A percentile compares a stretch with the other conserved stretches of the same genome.
Evolutionary conservation across 2,888 invertebrate species (phyloP).

Genomic region (Drosophila subquinaria): DNA sequence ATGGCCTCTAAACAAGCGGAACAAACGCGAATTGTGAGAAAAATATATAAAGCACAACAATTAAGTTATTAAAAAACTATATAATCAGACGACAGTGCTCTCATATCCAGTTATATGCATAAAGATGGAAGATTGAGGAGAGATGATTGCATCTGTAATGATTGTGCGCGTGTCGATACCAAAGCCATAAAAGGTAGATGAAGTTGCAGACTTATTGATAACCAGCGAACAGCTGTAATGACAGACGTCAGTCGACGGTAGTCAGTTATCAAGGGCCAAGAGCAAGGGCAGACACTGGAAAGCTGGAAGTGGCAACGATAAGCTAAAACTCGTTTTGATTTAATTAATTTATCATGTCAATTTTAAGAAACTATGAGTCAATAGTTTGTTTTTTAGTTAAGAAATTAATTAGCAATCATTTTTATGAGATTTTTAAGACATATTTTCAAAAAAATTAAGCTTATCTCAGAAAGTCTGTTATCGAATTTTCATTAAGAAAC

Average conservation of each 20-base stretch:
- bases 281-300: constrained; percentile 33
- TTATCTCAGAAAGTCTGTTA: too few species aligned
- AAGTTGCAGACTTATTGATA: constrained; percentile 48
- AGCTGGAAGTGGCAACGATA: neutral
- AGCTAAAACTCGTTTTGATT: constrained; percentile 43
- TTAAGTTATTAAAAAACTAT: constrained; percentile 10
- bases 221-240: constrained; percentile 26
- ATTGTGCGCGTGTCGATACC: constrained; percentile 41
- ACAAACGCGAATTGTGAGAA: constrained; percentile 10
- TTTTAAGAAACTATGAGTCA: neutral
- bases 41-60: neutral
- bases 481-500: too few species aligned
- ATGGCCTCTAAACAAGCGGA: constrained; percentile 8
- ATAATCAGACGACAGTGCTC: constrained; percentile 12
- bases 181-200: constrained; percentile 43
- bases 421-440: too few species aligned
- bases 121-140: constrained; percentile 25
- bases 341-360: constrained; percentile 30
- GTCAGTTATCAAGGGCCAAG: constrained; percentile 25
- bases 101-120: constrained; percentile 19
- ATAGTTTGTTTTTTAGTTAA: neutral
- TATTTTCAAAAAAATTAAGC: too few species aligned
- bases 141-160: constrained; percentile 15
- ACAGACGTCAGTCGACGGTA: constrained; percentile 9
- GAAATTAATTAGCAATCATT: neutral